Evolutionary conservation across 2,888 invertebrate species (phyloP), one percentile per base, ranked within the genome.

Genomic region (Hydropsyche betteni): DNA sequence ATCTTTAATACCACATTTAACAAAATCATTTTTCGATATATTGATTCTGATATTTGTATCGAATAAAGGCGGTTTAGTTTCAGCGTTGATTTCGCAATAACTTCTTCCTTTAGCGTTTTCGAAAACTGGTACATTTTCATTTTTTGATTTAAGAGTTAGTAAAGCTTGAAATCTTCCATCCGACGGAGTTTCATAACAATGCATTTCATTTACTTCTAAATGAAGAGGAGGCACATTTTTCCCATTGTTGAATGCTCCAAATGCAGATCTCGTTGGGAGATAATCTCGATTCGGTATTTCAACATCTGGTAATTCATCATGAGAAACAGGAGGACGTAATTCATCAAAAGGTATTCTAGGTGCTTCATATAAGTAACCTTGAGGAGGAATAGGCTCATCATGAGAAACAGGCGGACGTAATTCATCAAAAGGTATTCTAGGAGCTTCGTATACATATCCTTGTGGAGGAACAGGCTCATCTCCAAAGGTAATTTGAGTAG

Each of bases 1-100:
- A 75, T 85, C 82, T 1, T 82, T 81, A 0, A 90, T 86, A 0
- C 89, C 90, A 80, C 90, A 90, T 51, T 83, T 83, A 74, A 83
- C 82, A 81, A 90, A 89, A 78, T 85, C 83, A 3, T 84, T 83
- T 0, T 84, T 85, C 3, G 84, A 83, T 74, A 89, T 83, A 79
- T 88, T 85, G 3, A 90, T 76, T 0, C 83, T 75, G 0, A 85
- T 80, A 74, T 81, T 83, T n/a, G 83, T 82, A 79, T 50, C 80
- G 74, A 50, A 79, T 70, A 75, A 58, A 5, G 16, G 80, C 51
- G 33, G 80, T 70, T 10, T 82, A 44, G 76, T 81, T 82, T 76
- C 79, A 71, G 74, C 77, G 51, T 52, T 80, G 80, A 44, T 81
- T 0, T 84, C 68, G 58, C 83, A 83, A 50, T 83, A 76, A 38